A percentile compares a stretch with the other conserved stretches of the same genome.
Conservation (phyloP, 2,113 vertebrate genomes). For the Istiophorus platypterus region DNA sequence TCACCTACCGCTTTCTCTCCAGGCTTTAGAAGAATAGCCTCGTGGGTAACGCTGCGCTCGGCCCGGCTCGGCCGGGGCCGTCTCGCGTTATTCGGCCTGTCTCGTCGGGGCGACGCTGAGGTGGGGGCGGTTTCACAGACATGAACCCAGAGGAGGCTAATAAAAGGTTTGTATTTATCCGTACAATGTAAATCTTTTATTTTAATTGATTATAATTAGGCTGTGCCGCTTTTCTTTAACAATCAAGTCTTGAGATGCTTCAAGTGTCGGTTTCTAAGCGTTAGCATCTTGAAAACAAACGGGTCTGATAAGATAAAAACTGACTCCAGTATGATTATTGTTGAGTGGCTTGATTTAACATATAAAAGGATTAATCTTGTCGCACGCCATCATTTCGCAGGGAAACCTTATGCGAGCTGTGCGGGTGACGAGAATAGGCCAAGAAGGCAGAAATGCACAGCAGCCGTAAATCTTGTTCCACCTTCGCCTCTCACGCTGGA, state of each 20-base stretch:
- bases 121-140: slow-evolving; percentile 41
- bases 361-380: neutral
- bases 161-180: neutral
- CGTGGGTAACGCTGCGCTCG: slow-evolving; percentile 59
- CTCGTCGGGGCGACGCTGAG: neutral
- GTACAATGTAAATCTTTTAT: slow-evolving; percentile 1
- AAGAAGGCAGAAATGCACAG: neutral
- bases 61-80: slow-evolving; percentile 46
- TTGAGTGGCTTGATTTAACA: neutral
- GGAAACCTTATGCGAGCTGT: neutral
- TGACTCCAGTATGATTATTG: neutral
- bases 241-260: neutral
- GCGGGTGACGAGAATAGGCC: neutral
- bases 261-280: neutral
- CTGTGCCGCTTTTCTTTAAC: too few species aligned
- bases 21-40: slow-evolving; percentile 18
- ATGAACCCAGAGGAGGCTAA: neutral
- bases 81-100: slow-evolving; percentile 39
- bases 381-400: neutral
- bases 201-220: neutral
- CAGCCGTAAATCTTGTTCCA: neutral
- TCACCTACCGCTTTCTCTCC: slow-evolving; percentile 37
- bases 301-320: neutral
- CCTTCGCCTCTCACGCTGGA: neutral
- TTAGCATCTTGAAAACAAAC: neutral